Evolutionary conservation across 2,113 vertebrate genomes (phyloP).

Genomic region (Varanus salvator): DNA sequence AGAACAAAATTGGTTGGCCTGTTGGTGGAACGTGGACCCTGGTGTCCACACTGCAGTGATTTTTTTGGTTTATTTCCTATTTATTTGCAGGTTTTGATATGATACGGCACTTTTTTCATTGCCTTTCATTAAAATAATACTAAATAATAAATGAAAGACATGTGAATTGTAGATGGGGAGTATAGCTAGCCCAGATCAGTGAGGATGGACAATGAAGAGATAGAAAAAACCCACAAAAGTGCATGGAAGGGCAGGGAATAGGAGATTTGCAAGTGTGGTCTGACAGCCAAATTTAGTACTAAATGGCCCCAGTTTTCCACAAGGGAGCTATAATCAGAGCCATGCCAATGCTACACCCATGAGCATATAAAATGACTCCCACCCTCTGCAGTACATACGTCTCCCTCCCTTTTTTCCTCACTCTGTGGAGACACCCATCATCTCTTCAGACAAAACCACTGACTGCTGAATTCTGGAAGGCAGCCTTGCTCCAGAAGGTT

Average conservation of each 20-base stretch:
- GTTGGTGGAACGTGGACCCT: too few species aligned
- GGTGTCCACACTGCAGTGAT: neutral
- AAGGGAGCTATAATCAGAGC: constrained; percentile 4
- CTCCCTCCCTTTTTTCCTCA: neutral
- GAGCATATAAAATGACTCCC: neutral
- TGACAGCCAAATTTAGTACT: neutral
- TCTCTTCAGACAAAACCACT: neutral
- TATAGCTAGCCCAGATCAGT: neutral
- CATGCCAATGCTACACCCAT: neutral
- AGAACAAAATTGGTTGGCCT: neutral
- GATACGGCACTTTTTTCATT: neutral
- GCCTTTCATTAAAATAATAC: too few species aligned
- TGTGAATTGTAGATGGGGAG: too few species aligned
- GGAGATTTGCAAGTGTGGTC: neutral
- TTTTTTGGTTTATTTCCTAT: neutral
- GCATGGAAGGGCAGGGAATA: neutral
- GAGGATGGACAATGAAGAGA: neutral
- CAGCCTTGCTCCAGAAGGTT: neutral
- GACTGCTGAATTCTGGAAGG: neutral
- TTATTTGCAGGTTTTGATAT: neutral
- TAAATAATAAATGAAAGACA: too few species aligned
- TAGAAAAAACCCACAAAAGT: neutral
- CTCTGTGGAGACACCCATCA: neutral
- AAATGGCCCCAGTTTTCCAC: neutral
- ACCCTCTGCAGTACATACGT: neutral